A percentile compares a stretch with the other conserved stretches of the same genome.
Conservation (phyloP, 92 coral and sea anemone genomes). For the Umimayanthus chanpuru region DNA sequence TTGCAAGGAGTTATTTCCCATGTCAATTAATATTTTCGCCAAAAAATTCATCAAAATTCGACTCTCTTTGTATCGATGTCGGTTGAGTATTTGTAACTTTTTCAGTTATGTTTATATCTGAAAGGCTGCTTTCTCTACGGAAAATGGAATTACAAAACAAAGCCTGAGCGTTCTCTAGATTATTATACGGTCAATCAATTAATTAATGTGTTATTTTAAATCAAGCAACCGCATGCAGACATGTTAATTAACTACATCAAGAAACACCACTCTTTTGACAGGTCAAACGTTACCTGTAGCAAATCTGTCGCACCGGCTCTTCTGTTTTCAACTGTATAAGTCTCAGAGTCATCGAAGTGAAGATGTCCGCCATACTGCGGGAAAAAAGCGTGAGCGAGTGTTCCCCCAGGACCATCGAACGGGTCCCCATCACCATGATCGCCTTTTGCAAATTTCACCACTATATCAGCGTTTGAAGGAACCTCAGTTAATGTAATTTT, state of each 20-base stretch:
- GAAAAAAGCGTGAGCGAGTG: constrained; percentile 67
- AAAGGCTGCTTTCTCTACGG: not conserved
- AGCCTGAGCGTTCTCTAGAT: not conserved
- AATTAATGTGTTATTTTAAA: not conserved
- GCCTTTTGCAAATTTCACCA: constrained; percentile 47
- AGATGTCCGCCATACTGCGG: constrained; percentile 67
- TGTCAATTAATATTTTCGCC: too few relatives aligned
- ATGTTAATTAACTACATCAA: not conserved
- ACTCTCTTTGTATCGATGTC: too few relatives aligned
- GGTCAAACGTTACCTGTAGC: constrained; percentile 8
- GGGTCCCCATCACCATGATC: constrained; percentile 59
- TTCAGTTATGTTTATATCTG: not conserved
- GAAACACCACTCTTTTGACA: not conserved
- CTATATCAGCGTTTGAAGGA: constrained; percentile 42
- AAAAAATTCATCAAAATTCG: too few relatives aligned
- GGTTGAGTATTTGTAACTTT: too few relatives aligned
- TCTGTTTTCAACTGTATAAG: constrained; percentile 34
- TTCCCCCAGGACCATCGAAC: constrained; percentile 74
- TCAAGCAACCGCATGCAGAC: not conserved
- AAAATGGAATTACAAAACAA: not conserved
- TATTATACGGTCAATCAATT: constrained; percentile 1
- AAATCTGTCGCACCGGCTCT: constrained; percentile 28
- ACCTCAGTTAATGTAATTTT: constrained; percentile 58
- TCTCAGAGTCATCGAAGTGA: constrained; percentile 66
- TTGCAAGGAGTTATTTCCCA: too few relatives aligned